Evolutionary conservation across 2,113 vertebrate species (phyloP).

Genomic region (Diadophis punctatus): DNA sequence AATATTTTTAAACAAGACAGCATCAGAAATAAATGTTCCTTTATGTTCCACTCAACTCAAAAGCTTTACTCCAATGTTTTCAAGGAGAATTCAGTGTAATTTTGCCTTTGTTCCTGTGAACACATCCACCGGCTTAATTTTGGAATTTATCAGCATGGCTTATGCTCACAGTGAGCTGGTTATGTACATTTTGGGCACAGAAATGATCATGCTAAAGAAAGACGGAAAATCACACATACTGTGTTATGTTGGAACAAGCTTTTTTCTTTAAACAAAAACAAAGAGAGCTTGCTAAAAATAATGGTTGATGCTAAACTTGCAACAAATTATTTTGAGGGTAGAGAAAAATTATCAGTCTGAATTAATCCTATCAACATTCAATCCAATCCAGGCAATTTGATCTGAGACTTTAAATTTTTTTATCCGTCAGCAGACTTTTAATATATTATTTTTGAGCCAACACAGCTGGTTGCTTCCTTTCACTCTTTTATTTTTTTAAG

Average conservation of each 20-base stretch:
- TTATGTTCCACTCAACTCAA: not conserved
- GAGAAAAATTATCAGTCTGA: not conserved
- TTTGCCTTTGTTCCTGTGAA: conserved; percentile 8
- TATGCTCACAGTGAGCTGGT: not conserved
- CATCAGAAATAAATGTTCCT: not conserved
- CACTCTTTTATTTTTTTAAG: not conserved
- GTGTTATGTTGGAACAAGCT: not conserved
- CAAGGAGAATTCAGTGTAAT: not conserved
- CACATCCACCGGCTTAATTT: not conserved
- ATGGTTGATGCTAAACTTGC: not conserved
- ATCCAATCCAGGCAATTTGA: not conserved
- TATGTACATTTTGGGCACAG: not conserved
- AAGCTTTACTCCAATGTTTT: not conserved
- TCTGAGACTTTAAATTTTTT: not conserved
- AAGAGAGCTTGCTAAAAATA: not conserved
- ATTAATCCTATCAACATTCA: not conserved
- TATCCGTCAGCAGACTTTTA: not conserved
- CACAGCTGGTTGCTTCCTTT: not conserved
- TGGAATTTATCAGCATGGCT: not conserved
- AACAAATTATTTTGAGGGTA: not conserved
- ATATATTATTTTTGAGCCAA: not conserved
- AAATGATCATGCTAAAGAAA: not conserved
- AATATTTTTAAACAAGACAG: not conserved
- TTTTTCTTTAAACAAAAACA: not conserved
- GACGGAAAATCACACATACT: not conserved